phyloP scores from a whole-genome alignment of 2,113 vertebrate genomes.

The Psittacus erithacus region DNA sequence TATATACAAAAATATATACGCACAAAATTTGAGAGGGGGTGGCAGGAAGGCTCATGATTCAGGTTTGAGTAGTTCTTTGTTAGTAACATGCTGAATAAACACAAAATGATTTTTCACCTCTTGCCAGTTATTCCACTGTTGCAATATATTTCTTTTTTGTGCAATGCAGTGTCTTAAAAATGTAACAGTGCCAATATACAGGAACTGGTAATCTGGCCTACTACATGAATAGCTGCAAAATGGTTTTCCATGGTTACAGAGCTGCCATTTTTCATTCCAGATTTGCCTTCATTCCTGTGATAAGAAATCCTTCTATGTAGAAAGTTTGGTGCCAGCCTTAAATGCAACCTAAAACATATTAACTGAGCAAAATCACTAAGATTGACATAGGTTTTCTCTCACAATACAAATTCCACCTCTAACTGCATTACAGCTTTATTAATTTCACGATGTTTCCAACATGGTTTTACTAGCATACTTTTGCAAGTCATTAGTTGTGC shows the following conservation, averaged over 20 bases:
- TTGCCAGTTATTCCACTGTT: not conserved
- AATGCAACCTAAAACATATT: not conserved
- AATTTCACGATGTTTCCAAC: conserved; percentile 2
- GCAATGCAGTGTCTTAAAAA: not conserved
- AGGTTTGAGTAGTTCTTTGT: not conserved
- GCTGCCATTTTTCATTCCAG: not conserved
- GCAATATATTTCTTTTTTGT: not conserved
- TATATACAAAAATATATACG: not conserved
- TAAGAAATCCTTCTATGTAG: not conserved
- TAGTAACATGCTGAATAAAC: not conserved
- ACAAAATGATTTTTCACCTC: not conserved
- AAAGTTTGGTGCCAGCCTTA: not conserved
- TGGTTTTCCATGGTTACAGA: not conserved
- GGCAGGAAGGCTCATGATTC: accelerated
- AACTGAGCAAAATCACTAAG: not conserved
- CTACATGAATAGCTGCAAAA: not conserved
- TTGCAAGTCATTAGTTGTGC: conserved; percentile 65
- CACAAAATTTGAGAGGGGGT: not conserved
- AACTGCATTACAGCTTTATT: conserved; percentile 11
- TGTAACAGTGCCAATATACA: not conserved
- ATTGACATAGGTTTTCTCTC: not conserved
- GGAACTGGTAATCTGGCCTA: not conserved
- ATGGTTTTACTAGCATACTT: conserved; percentile 51
- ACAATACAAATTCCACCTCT: not conserved
- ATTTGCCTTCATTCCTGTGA: not conserved